Evolutionary conservation across 2,888 invertebrate species (phyloP).

Genomic region (Myopa tessellatipennis): DNA sequence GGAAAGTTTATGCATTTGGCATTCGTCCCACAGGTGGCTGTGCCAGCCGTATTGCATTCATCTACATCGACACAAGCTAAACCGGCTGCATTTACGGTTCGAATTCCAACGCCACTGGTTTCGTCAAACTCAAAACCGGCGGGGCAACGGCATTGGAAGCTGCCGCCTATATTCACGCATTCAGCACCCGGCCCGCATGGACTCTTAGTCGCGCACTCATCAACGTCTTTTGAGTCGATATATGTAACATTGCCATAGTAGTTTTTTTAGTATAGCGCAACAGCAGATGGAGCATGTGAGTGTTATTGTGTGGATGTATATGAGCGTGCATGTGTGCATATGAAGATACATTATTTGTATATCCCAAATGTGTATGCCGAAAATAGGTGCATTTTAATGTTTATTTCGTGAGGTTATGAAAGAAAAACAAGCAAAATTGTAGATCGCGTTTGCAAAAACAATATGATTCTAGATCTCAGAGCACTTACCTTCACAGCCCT

Average conservation of each 20-base stretch:
- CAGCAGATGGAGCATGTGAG: not conserved
- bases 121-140: conserved; percentile 74
- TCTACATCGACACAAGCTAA: conserved; percentile 79
- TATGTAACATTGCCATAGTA: conserved; percentile 18
- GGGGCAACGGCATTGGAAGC: conserved; percentile 80
- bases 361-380: conserved; percentile 18
- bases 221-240: conserved; percentile 71
- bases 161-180: conserved; percentile 81
- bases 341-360: conserved; percentile 2
- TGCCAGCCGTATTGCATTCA: conserved; percentile 76
- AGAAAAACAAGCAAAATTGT: conserved; percentile 23
- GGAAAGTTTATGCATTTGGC: conserved; percentile 84
- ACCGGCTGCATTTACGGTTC: conserved; percentile 60
- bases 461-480: not conserved
- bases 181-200: conserved; percentile 79
- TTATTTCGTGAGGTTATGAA: conserved; percentile 24
- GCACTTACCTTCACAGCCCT: conserved; percentile 78
- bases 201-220: conserved; percentile 75
- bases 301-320: not conserved
- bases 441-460: not conserved
- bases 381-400: conserved; percentile 22
- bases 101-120: conserved; percentile 36
- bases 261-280: conserved; percentile 1
- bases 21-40: conserved; percentile 81
- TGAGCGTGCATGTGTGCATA: conserved; percentile 24